phyloP scores from a whole-genome alignment of 2,797 vertebrate species.

The Lithobates sylvaticus region DNA sequence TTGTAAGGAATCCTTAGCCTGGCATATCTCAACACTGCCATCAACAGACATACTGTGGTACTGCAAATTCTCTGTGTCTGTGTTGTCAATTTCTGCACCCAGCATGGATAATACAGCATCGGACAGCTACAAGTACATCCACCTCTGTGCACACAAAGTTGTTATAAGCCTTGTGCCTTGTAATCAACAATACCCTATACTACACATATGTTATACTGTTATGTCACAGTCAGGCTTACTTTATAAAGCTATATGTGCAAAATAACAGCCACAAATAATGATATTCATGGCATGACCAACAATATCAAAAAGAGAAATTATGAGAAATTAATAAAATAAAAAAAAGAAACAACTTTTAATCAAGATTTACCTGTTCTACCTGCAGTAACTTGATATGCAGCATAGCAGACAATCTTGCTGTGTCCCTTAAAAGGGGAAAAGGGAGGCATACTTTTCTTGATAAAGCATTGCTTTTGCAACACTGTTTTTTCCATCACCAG shows the following conservation, averaged over 20 bases:
- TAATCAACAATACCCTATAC: neutral
- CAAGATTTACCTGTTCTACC: too few species aligned
- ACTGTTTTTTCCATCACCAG: too few species aligned
- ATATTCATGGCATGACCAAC: too few species aligned
- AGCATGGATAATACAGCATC: neutral
- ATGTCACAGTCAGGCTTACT: neutral
- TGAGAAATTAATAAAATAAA: neutral
- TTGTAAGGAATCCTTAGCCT: slow-evolving; percentile 13
- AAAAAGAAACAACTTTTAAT: too few species aligned
- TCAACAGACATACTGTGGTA: slow-evolving; percentile 57
- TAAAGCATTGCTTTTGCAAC: too few species aligned
- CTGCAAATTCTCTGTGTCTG: neutral
- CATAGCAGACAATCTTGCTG: too few species aligned
- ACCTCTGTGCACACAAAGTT: neutral
- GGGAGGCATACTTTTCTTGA: too few species aligned
- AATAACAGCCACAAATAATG: neutral
- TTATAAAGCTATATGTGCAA: too few species aligned
- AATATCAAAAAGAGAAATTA: too few species aligned
- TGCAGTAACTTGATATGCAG: neutral
- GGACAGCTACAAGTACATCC: too few species aligned
- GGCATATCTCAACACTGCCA: slow-evolving; percentile 59
- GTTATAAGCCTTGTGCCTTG: neutral
- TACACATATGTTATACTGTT: too few species aligned
- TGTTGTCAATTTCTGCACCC: neutral
- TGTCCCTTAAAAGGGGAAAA: too few species aligned